Percentiles rank a stretch among this genome's conserved stretches.
Conservation (phyloP, 2,888 invertebrate genomes). For the Epiblema foenella region DNA sequence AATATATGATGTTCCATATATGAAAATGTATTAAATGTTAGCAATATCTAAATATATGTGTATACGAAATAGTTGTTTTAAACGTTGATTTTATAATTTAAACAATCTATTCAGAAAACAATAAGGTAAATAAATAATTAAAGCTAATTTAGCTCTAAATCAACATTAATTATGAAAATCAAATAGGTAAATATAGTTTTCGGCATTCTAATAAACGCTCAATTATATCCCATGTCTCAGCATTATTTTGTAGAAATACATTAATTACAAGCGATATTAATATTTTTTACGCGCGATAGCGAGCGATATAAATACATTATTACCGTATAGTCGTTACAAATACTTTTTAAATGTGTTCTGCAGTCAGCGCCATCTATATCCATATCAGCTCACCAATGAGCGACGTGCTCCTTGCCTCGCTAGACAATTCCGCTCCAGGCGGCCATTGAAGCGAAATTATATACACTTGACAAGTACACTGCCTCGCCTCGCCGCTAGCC, state of each 20-base stretch:
- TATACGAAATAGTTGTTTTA: neutral
- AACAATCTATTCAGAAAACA: too few species aligned
- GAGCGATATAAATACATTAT: neutral
- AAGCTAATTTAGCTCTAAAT: too few species aligned
- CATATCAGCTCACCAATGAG: conserved; percentile 29
- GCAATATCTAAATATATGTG: too few species aligned
- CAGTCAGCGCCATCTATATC: conserved; percentile 36
- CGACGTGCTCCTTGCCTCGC: conserved; percentile 39
- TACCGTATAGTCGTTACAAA: neutral
- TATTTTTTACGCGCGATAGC: too few species aligned
- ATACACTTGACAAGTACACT: conserved; percentile 70
- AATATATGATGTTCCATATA: too few species aligned
- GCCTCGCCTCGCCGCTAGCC: conserved; percentile 55
- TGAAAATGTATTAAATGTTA: too few species aligned
- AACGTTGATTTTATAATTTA: neutral
- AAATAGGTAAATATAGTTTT: too few species aligned
- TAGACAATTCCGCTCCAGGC: conserved; percentile 48
- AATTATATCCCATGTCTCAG: neutral
- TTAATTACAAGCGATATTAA: neutral
- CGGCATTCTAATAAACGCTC: neutral
- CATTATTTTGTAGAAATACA: neutral
- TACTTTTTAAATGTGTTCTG: neutral
- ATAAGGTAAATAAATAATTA: too few species aligned
- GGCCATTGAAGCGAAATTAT: conserved; percentile 64
- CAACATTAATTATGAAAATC: too few species aligned